Evolutionary conservation across 2,888 invertebrate species (phyloP).

Genomic region (Drosophila neonasuta): DNA sequence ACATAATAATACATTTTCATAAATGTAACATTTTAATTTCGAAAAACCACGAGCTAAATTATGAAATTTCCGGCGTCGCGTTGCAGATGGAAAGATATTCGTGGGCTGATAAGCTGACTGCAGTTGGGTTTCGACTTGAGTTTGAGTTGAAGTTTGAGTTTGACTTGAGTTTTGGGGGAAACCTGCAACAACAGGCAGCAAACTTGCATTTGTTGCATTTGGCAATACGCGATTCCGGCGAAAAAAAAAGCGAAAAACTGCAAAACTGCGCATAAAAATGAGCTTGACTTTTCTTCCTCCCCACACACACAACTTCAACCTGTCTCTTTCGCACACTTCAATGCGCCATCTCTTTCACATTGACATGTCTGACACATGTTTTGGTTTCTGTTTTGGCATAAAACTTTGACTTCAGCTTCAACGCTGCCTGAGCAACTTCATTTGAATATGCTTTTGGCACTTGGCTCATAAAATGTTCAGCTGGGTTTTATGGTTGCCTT

Average conservation of each 20-base stretch:
- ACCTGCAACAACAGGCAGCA: slow-evolving; percentile 27
- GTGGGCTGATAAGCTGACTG: slow-evolving; percentile 55
- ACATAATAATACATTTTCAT: slow-evolving; percentile 73
- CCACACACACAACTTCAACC: slow-evolving; percentile 1
- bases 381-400: slow-evolving; percentile 58
- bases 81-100: slow-evolving; percentile 31
- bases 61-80: slow-evolving; percentile 73
- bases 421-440: slow-evolving; percentile 52
- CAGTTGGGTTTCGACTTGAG: neutral
- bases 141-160: slow-evolving; percentile 13
- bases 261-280: slow-evolving; percentile 53
- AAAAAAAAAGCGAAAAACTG: slow-evolving; percentile 38
- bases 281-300: slow-evolving; percentile 32
- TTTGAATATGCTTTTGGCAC: slow-evolving; percentile 74
- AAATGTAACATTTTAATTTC: slow-evolving; percentile 73
- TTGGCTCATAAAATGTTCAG: slow-evolving; percentile 57
- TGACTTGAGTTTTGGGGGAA: slow-evolving; percentile 18
- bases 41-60: slow-evolving; percentile 46
- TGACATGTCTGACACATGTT: slow-evolving; percentile 75
- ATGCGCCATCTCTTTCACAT: slow-evolving; percentile 34
- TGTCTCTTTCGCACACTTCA: neutral
- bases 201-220: slow-evolving; percentile 25
- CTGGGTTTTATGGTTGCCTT: slow-evolving; percentile 44
- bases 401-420: slow-evolving; percentile 38
- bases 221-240: slow-evolving; percentile 34